These are phyloP conservation scores for Oreochromis spilurus DNA, from an alignment of 2,113 vertebrate genomes.

Conservation along the genomic window DNA sequence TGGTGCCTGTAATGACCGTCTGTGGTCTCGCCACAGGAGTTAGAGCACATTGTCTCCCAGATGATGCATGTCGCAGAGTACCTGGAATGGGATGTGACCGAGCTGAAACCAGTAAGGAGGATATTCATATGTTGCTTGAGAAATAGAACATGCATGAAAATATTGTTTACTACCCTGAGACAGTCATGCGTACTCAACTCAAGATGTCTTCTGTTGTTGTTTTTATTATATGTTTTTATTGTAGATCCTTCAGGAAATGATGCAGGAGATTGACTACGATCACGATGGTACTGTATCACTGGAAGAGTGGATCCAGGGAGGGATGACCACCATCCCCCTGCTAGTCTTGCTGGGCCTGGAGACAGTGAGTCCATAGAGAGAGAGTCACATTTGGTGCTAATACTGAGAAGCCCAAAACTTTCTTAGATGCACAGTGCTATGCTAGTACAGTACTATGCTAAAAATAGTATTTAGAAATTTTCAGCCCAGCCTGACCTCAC, in stretches of 20 bases:
- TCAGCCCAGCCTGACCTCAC: background rate
- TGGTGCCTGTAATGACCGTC: slow-evolving; percentile 65
- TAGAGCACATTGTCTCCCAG: slow-evolving; percentile 92
- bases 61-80: slow-evolving; percentile 96
- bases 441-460: background rate
- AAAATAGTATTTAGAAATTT: fast-evolving
- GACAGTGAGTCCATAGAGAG: slow-evolving; percentile 75
- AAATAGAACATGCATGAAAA: background rate
- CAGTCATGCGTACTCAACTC: background rate
- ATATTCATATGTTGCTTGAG: background rate
- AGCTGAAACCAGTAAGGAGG: slow-evolving; percentile 83
- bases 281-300: slow-evolving; percentile 89
- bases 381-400: background rate
- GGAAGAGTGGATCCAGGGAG: slow-evolving; percentile 94
- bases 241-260: slow-evolving; percentile 96
- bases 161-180: background rate
- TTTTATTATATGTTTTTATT: background rate
- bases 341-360: slow-evolving; percentile 90
- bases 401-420: background rate
- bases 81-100: slow-evolving; percentile 94
- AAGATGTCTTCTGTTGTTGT: background rate
- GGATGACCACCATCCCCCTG: slow-evolving; percentile 92
- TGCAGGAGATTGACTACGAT: slow-evolving; percentile 95
- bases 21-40: slow-evolving; percentile 74
- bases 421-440: background rate